Base-by-base conservation (phyloP, 2,888 invertebrate genomes). In the Nudaria mundana region DNA sequence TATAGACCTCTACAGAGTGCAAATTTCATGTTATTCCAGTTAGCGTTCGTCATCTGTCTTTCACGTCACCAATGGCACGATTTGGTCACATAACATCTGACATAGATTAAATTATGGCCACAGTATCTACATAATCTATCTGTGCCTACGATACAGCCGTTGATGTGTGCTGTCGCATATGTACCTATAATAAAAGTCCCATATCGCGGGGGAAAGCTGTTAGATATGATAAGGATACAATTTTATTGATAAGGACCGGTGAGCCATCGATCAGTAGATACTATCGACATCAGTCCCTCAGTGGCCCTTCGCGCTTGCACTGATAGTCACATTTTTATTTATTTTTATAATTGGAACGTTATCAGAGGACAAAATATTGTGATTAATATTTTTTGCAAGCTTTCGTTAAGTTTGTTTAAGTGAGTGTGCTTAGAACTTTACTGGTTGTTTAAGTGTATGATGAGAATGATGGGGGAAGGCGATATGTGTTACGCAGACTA, bases 381-480 rank as follows among this genome's bases (percentile, higher is more conserved):
- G 56, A 54, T 36, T 40, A 28, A 10, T 11, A 12, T 26, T 48
- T 56, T 41, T 41, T 16, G 16, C 34, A 35, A 32, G 32, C 44
- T 30, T 28, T 25, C 28, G 20, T 31, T 13, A n/a, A 15, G 23
- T 24, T 23, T 10, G 11, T 2, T 13, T 12, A 31, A 34, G 34
- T 26, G 16, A 12, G 18, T 8, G 34, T 34, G 34, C 18, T 18
- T 30, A 37, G 34, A 29, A 37, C 3, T 24, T 30, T 44, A 35
- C 29, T 34, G 52, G 44, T 50, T 44, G 41, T 42, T 8, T 40
- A 7, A 56, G 72, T 74, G 75, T 76, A 82, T 72, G 62, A 88
- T 88, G 89, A 89, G 72, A 81, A 91, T 91, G 91, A 90, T 91
- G 78, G 90, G 82, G 37, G 91, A 90, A 63, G 73, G 72, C 47